These are phyloP conservation scores for Helicoverpa armigera DNA, from an alignment of 1,140 invertebrate species.

Conservation along the genomic window DNA sequence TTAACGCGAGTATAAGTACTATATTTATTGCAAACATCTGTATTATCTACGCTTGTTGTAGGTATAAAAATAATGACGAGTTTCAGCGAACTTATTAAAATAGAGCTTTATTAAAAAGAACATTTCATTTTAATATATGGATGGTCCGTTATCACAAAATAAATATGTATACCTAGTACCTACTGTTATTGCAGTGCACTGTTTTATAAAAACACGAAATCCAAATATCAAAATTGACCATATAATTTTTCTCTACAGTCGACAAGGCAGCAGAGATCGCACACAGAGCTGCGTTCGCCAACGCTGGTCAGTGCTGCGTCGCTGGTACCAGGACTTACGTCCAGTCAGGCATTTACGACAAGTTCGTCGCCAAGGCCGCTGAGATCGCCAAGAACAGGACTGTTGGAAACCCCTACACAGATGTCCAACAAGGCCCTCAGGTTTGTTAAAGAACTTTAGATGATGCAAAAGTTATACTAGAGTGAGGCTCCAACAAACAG, in stretches of 20 bases:
- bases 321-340: conserved; percentile 94
- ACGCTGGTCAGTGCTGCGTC: conserved; percentile 96
- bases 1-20: neutral
- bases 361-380: conserved; percentile 92
- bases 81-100: too few species aligned
- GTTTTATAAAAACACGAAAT: neutral
- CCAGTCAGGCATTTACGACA: conserved; percentile 94
- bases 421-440: conserved; percentile 93
- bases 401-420: conserved; percentile 94
- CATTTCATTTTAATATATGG: too few species aligned
- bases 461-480: too few species aligned
- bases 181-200: neutral
- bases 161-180: too few species aligned
- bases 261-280: conserved; percentile 77
- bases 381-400: conserved; percentile 89
- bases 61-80: too few species aligned
- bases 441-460: conserved; percentile 65
- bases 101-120: too few species aligned
- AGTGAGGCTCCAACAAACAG: too few species aligned
- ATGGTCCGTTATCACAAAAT: too few species aligned
- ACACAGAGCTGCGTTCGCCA: conserved; percentile 91
- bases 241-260: conserved; percentile 62
- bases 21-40: too few species aligned
- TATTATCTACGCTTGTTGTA: too few species aligned
- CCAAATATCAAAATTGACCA: neutral